Base-by-base conservation (phyloP, 2,113 vertebrate species). In the Malurus melanocephalus region DNA sequence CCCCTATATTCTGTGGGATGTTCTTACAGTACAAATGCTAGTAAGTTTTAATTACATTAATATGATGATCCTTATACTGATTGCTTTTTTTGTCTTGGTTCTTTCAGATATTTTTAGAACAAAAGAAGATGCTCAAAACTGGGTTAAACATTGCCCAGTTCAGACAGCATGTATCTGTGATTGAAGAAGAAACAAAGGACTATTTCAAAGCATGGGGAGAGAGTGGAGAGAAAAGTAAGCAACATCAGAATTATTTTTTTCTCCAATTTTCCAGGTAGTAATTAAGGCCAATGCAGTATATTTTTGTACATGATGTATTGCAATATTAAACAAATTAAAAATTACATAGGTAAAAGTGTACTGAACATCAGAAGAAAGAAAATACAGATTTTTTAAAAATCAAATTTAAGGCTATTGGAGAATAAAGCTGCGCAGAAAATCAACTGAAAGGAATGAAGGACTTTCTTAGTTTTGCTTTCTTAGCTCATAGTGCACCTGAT, bases 101-200 rank as follows among this genome's bases (percentile, higher is more conserved):
- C 19, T 65, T 79, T 7, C 92, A 99, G 99, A 35, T 99, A 62
- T 99, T 99, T 95, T 95, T 99, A 97, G 99, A 99, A 89, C 99
- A 99, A 93, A 99, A 99, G 97, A 99, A 99, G 95, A 99, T 99
- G 97, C 92, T 99, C 86, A 99, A 99, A 97, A 99, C 97, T 2
- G 99, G 99, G 5, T 97, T 99, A 86, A 99, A 99, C 87, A 98
- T 99, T 30, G 98, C 98, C 75, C 98, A 97, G 15, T 99, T 99
- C 81, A 98, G 96, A 91, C 96, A 98, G 43, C 98, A 99, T 5
- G 96, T 99, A 19, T 90, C 97, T 74, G 88, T 99, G 80, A 99
- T 99, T 33, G 99, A 99, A 96, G 96, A 98, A 51, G 99, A 99
- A 97, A 99, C 99, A 43, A 93, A 95, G 15, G 98, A 99, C 15